phyloP scores from a whole-genome alignment of 1,140 invertebrate genomes.

The Anastatus disparis region DNA sequence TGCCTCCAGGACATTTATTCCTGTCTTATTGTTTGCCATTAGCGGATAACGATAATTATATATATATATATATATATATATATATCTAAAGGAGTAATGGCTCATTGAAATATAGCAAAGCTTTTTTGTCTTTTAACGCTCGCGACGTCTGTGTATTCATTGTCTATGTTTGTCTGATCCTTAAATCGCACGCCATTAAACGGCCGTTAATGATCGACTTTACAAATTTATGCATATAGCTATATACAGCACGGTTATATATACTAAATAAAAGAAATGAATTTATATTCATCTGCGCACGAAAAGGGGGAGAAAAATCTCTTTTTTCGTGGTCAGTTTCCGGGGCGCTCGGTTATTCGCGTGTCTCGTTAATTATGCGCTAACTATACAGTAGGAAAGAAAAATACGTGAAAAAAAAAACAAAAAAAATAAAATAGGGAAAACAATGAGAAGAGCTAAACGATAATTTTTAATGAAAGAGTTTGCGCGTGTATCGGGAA shows the following conservation, averaged over 20 bases:
- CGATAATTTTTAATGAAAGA: background rate
- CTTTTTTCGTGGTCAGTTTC: conserved; percentile 9
- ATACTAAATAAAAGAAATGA: background rate
- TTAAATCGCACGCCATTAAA: background rate
- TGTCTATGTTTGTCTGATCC: conserved; percentile 18
- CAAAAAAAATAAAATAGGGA: background rate
- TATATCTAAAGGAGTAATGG: conserved; percentile 60
- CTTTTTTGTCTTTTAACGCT: conserved; percentile 49
- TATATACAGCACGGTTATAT: background rate
- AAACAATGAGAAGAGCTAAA: background rate
- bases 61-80: background rate
- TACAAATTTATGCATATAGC: too few species aligned
- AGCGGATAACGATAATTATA: conserved; percentile 10
- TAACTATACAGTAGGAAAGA: too few species aligned
- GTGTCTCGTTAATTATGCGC: conserved; percentile 16
- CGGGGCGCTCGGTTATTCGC: too few species aligned
- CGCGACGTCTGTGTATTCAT: background rate
- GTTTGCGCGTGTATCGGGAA: too few species aligned
- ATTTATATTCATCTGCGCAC: background rate
- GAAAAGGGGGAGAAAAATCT: background rate
- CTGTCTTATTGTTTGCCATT: background rate
- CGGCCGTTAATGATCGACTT: background rate
- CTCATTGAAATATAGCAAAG: conserved; percentile 63
- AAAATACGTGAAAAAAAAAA: too few species aligned
- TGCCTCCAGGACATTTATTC: background rate